These are phyloP conservation scores for Polia nebulosa DNA, from an alignment of 2,888 invertebrate genomes.

Conservation along the genomic window DNA sequence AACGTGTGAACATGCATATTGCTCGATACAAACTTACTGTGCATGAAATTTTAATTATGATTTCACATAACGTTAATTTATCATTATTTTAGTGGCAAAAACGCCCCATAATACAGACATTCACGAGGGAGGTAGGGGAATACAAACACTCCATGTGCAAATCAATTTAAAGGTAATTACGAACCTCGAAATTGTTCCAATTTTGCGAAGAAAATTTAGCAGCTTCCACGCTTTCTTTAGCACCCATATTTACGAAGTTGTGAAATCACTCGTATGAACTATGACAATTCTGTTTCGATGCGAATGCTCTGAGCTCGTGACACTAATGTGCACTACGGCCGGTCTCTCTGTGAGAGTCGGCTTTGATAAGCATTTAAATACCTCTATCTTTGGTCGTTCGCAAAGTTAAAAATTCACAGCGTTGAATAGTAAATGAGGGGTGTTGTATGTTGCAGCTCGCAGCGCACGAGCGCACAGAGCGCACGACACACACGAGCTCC, in stretches of 20 bases:
- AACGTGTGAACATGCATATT: slow-evolving; percentile 84
- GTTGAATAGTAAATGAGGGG: slow-evolving; percentile 88
- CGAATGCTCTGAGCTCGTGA: slow-evolving; percentile 88
- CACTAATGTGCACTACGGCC: slow-evolving; percentile 87
- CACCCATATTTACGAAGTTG: slow-evolving; percentile 93
- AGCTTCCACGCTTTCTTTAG: slow-evolving; percentile 96
- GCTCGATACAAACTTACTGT: slow-evolving; percentile 79
- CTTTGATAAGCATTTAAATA: slow-evolving; percentile 87
- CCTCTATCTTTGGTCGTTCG: slow-evolving; percentile 86
- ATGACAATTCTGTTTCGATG: slow-evolving; percentile 87
- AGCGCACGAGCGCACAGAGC: slow-evolving; percentile 69
- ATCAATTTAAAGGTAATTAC: slow-evolving; percentile 89
- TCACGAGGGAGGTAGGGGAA: slow-evolving; percentile 86
- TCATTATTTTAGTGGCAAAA: slow-evolving; percentile 74
- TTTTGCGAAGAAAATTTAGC: slow-evolving; percentile 95
- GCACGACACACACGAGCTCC: slow-evolving; percentile 60
- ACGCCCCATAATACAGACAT: slow-evolving; percentile 82
- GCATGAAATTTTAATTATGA: slow-evolving; percentile 79
- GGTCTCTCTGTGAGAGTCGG: slow-evolving; percentile 84
- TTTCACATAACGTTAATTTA: slow-evolving; percentile 74
- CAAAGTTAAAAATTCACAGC: slow-evolving; percentile 89
- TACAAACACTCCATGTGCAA: slow-evolving; percentile 90
- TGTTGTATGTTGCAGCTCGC: slow-evolving; percentile 84
- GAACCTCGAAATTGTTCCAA: slow-evolving; percentile 95
- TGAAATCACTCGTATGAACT: slow-evolving; percentile 89